phyloP scores from a whole-genome alignment of 2,113 vertebrate genomes.

The Pelecanus crispus region DNA sequence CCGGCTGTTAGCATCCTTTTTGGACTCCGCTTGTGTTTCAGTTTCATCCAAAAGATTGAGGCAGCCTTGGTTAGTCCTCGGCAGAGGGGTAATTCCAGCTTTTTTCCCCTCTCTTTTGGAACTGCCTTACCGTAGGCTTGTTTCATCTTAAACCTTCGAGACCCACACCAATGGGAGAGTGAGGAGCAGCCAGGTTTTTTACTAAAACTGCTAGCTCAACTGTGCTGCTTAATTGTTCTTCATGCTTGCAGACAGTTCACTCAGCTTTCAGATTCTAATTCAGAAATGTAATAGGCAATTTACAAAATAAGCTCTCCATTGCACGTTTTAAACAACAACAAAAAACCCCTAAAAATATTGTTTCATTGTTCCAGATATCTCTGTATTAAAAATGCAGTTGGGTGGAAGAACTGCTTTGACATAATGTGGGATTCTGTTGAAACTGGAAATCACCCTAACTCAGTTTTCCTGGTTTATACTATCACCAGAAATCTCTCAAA shows the following conservation, averaged over 20 bases:
- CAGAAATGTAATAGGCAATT: not conserved
- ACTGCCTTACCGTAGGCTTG: not conserved
- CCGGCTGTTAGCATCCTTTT: not conserved
- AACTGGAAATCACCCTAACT: not conserved
- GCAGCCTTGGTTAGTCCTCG: not conserved
- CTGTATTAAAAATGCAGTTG: not conserved
- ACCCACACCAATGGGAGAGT: not conserved
- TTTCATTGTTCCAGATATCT: not conserved
- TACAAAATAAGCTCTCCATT: not conserved
- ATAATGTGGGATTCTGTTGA: not conserved
- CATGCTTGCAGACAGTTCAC: not conserved
- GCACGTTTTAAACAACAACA: not conserved
- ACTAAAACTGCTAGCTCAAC: not conserved
- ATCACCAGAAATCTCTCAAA: constrained; percentile 21
- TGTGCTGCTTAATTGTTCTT: not conserved
- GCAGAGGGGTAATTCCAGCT: not conserved
- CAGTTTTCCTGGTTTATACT: constrained; percentile 23
- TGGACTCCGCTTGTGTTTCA: not conserved
- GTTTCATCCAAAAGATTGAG: not conserved
- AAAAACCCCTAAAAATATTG: not conserved
- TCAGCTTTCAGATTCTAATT: not conserved
- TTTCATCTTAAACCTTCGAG: not conserved
- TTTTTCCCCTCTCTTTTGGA: not conserved
- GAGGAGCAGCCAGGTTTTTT: not conserved
- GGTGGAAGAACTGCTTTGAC: not conserved